These are phyloP conservation scores for Perognathus longimembris DNA, from an alignment of 2,113 vertebrate genomes.

Conservation along the genomic window DNA sequence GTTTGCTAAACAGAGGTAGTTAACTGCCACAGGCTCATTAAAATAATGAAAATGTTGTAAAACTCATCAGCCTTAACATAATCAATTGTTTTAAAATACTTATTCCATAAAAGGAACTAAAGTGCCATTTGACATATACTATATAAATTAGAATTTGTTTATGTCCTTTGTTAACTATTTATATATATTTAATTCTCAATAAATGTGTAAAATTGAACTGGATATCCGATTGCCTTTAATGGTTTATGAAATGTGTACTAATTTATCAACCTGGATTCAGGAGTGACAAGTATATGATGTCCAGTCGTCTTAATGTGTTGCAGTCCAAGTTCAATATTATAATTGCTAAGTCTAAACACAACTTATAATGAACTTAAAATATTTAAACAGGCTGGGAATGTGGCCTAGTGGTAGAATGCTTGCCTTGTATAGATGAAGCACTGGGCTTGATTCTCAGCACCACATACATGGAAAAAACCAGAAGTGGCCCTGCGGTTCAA, in stretches of 20 bases:
- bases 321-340: constrained; percentile 5
- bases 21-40: not conserved
- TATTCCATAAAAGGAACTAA: constrained; percentile 16
- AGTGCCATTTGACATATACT: not conserved
- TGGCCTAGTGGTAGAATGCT: too few species aligned
- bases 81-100: not conserved
- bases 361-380: not conserved
- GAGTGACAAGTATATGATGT: not conserved
- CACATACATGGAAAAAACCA: too few species aligned
- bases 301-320: not conserved
- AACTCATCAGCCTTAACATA: not conserved
- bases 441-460: too few species aligned
- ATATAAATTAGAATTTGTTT: not conserved
- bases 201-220: not conserved
- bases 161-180: not conserved
- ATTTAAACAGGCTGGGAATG: too few species aligned
- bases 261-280: not conserved
- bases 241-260: constrained; percentile 16
- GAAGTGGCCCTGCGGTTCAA: too few species aligned
- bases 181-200: constrained; percentile 35
- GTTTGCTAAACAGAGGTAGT: not conserved
- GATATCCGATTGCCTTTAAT: not conserved
- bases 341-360: not conserved
- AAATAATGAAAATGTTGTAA: constrained; percentile 26
- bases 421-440: too few species aligned